Percentiles rank a stretch among this genome's conserved stretches.
phyloP scores from a whole-genome alignment of 2,888 invertebrate genomes.

The Drosophila villosipedis region DNA sequence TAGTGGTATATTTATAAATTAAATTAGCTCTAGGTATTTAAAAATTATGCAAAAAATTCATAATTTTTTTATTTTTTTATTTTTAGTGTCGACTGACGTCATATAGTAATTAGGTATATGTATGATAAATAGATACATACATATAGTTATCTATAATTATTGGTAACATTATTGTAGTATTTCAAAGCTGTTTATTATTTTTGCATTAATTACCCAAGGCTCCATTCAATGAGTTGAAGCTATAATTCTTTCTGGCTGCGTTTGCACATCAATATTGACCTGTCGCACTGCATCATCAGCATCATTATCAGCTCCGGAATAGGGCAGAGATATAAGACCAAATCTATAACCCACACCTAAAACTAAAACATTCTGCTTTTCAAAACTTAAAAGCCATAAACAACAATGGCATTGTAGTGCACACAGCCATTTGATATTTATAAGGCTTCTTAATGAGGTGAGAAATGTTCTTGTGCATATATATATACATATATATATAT shows the following conservation, averaged over 20 bases:
- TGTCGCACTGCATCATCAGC: constrained; percentile 1
- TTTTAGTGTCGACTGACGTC: too few relatives aligned
- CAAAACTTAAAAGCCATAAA: constrained; percentile 26
- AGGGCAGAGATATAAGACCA: too few relatives aligned
- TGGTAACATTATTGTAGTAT: not conserved
- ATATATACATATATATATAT: not conserved
- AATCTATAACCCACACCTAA: too few relatives aligned
- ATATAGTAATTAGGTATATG: not conserved
- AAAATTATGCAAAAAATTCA: not conserved
- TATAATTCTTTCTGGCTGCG: too few relatives aligned
- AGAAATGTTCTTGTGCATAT: constrained; percentile 39
- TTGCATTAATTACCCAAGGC: not conserved
- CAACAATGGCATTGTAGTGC: constrained; percentile 9
- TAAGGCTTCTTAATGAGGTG: constrained; percentile 56
- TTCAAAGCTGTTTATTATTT: too few relatives aligned
- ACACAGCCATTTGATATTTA: constrained; percentile 34
- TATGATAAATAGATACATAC: not conserved
- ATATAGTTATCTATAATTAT: not conserved
- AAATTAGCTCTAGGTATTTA: not conserved
- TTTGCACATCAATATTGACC: not conserved
- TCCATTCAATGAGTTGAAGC: not conserved
- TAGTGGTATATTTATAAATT: not conserved
- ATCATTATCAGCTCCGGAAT: not conserved
- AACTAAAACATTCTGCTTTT: too few relatives aligned
- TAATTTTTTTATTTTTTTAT: not conserved